These are phyloP conservation scores for Leiothrix lutea DNA, from an alignment of 2,113 vertebrate genomes.

Conservation along the genomic window DNA sequence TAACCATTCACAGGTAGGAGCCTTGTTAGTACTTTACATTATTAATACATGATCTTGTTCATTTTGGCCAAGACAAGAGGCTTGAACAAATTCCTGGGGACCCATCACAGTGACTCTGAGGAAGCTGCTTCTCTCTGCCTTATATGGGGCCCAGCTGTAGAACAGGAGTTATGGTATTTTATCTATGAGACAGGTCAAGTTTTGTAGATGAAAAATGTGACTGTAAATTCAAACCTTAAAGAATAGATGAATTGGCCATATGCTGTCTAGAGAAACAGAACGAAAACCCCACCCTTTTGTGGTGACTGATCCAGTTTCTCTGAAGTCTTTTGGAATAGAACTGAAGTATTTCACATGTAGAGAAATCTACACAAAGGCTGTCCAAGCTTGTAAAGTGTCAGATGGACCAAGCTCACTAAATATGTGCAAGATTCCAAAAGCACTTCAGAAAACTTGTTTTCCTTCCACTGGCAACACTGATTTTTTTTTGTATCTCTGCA, in stretches of 20 bases:
- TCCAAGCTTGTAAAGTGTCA: constrained; percentile 33
- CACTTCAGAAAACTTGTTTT: constrained; percentile 3
- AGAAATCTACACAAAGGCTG: neutral
- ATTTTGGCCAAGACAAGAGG: neutral
- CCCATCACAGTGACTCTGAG: neutral
- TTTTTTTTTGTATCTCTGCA: neutral
- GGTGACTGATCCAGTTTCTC: neutral
- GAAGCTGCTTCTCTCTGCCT: neutral
- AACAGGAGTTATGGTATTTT: neutral
- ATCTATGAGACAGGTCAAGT: neutral
- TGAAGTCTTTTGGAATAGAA: constrained; percentile 19
- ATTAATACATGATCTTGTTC: neutral
- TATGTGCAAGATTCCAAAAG: constrained; percentile 29
- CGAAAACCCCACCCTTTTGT: constrained; percentile 5
- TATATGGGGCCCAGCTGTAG: neutral
- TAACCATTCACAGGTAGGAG: neutral
- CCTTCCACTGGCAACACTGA: neutral
- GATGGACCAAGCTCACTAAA: neutral
- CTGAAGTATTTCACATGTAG: constrained; percentile 11
- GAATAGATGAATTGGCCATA: neutral
- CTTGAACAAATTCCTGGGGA: neutral
- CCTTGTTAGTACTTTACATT: neutral
- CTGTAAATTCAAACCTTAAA: neutral
- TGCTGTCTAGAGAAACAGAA: neutral
- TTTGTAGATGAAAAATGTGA: neutral